A percentile compares a stretch with the other conserved stretches of the same genome.
Conservation (phyloP, 2,113 vertebrate species). For the Desmodus rotundus region DNA sequence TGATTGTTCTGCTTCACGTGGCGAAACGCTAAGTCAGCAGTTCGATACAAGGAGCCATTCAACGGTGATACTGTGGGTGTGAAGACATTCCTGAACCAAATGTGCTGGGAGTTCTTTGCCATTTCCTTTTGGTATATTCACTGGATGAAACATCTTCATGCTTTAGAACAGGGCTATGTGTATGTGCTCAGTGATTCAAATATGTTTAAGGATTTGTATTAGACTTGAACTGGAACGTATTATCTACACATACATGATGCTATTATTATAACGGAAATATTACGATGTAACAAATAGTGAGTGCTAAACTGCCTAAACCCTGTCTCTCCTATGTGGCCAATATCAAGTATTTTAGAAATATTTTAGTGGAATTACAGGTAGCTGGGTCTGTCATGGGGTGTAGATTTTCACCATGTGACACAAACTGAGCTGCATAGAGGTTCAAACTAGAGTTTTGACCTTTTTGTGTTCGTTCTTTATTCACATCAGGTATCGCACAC, state of each 20-base stretch:
- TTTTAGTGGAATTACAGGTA: not conserved
- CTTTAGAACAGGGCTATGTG: not conserved
- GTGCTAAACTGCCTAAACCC: not conserved
- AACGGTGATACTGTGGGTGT: not conserved
- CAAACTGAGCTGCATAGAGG: not conserved
- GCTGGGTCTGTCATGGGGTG: not conserved
- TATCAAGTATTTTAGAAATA: not conserved
- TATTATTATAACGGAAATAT: not conserved
- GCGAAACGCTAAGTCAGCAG: not conserved
- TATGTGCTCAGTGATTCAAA: not conserved
- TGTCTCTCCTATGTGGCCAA: not conserved
- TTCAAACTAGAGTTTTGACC: not conserved
- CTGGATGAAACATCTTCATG: not conserved
- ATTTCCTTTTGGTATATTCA: not conserved
- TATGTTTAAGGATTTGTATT: not conserved
- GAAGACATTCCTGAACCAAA: slow-evolving; percentile 22
- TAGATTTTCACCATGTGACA: not conserved
- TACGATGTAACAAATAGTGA: not conserved
- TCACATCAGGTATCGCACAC: not conserved
- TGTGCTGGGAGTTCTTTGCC: not conserved
- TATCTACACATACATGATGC: not conserved
- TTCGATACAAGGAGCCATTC: not conserved
- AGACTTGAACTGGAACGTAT: not conserved
- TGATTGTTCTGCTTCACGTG: not conserved
- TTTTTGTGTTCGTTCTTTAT: not conserved